Base-by-base conservation (phyloP, 2,797 vertebrate genomes). In the Schizothorax lantsangensis region DNA sequence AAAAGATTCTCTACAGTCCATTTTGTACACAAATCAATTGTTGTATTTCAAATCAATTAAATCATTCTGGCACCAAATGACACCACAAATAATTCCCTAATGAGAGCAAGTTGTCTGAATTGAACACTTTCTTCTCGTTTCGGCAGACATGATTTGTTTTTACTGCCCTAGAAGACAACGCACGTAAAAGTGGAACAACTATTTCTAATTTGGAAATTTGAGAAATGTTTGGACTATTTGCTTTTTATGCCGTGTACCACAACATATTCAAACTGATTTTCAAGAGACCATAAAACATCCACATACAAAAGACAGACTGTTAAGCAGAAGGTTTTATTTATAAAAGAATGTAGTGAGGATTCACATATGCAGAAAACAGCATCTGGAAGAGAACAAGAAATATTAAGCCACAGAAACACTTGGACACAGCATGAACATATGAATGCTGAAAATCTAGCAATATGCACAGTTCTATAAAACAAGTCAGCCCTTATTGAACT, bases 371-470 rank as follows among this genome's bases (percentile, higher is more conserved):
- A 84, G 71, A 74, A 33, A 17, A 62, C 73, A 66, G 21, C 21
- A 77, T 79, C 86, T 88, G 80, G 38, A 57, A 84, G 0, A 52
- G 62, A 68, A 77, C 23, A 9, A 72, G 19, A 72, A 45, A 49
- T 3, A 68, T 23, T 74, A 15, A 52, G 19, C 54, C 38, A 69
- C 26, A 57, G 19, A 38, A 38, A 38, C 43, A 26, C 7, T 17
- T 57, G 12, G 0, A 45, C 15, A 11, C 38, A 45, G 15, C 38
- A 47, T 19, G 3, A 66, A 66, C 79, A 12, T 11, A 30, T 45
- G 8, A 79, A 62, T 19, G 14, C 36, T 43, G 21, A 38, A 62
- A 43, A 33, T 66, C 12, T 30, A 43, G n/a, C 14, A 80, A 62
- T 45, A 3, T 23, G 0, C 17, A 62, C 59, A 45, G 36, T 26